These are phyloP conservation scores for Platalea minor DNA, from an alignment of 2,797 vertebrate genomes.

Conservation along the genomic window DNA sequence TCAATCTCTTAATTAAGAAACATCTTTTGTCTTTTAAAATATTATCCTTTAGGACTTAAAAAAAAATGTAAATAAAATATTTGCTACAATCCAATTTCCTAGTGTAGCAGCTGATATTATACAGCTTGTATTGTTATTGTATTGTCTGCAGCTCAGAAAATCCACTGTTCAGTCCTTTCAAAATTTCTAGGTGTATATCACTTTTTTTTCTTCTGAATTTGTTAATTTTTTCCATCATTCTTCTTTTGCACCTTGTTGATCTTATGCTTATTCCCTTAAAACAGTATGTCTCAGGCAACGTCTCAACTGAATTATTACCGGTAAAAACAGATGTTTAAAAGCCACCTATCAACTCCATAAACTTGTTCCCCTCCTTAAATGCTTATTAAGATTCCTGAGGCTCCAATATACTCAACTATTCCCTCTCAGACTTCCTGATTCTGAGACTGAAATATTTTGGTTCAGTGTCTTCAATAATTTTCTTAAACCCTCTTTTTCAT, in stretches of 20 bases:
- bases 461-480: constrained; percentile 18
- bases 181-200: background rate
- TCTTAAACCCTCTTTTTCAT: constrained; percentile 37
- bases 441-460: constrained; percentile 32
- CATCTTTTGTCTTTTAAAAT: background rate
- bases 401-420: background rate
- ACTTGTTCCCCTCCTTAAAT: background rate
- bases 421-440: constrained; percentile 23
- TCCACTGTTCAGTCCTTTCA: background rate
- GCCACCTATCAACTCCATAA: background rate
- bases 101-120: background rate
- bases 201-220: background rate
- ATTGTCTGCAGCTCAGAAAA: background rate
- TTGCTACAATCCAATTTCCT: background rate
- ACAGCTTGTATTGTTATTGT: background rate
- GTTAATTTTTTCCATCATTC: background rate
- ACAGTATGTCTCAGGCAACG: background rate
- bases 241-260: background rate
- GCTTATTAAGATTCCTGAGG: background rate
- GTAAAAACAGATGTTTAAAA: background rate
- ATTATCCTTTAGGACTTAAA: background rate
- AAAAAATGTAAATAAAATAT: background rate
- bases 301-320: background rate
- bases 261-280: background rate
- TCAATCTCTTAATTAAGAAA: background rate